Evolutionary conservation across 2,888 invertebrate species (phyloP).

Genomic region (Brachyptera putata): DNA sequence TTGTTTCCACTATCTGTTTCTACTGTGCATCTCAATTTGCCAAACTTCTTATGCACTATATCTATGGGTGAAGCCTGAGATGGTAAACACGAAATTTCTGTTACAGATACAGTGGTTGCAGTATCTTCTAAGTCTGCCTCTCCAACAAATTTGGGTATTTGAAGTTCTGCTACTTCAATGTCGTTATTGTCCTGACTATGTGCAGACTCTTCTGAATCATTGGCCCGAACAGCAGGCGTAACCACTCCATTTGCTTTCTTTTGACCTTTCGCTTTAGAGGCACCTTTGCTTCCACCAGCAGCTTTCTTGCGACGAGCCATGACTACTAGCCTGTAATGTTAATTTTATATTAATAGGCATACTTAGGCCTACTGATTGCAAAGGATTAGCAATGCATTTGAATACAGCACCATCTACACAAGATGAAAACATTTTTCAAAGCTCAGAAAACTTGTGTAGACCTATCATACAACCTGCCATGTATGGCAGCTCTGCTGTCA

Average conservation of each 20-base stretch:
- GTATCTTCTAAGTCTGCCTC: conserved; percentile 23
- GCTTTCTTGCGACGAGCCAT: conserved; percentile 32
- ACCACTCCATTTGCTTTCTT: conserved; percentile 20
- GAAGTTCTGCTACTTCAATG: not conserved
- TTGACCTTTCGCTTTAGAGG: conserved; percentile 19
- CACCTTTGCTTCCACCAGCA: conserved; percentile 26
- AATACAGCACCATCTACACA: too few species aligned
- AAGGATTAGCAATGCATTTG: too few species aligned
- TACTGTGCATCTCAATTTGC: conserved; percentile 53
- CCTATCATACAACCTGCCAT: too few species aligned
- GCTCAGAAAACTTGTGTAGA: too few species aligned
- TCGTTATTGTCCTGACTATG: conserved; percentile 23
- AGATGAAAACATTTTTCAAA: too few species aligned
- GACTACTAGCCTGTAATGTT: too few species aligned
- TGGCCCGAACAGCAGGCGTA: not conserved
- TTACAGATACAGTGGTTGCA: conserved; percentile 17
- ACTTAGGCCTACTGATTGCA: too few species aligned
- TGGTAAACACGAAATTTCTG: too few species aligned
- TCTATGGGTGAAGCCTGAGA: not conserved
- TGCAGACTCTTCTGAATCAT: conserved; percentile 25
- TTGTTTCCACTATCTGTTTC: conserved; percentile 36
- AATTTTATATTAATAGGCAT: too few species aligned
- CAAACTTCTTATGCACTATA: conserved; percentile 51
- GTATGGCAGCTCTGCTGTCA: too few species aligned
- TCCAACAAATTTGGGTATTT: conserved; percentile 18